Base-by-base conservation (phyloP, 2,797 vertebrate genomes). In the Microctenopoma stevenorrisi region DNA sequence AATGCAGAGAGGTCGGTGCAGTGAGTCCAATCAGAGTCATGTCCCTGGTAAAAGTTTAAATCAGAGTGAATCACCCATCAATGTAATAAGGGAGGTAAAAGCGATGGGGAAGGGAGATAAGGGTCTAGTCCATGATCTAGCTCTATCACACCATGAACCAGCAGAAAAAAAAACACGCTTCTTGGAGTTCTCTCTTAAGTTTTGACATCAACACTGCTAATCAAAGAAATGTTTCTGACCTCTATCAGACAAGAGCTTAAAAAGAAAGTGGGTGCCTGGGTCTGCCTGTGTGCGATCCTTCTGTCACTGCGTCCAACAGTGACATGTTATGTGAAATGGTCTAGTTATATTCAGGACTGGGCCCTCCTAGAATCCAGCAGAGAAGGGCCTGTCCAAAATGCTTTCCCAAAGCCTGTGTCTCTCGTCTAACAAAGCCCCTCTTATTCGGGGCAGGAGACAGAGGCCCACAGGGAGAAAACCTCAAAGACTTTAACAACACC, bases 401-500 rank as follows among this genome's bases (percentile, higher is more conserved):
- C 84, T 74, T 80, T 83, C 76, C 84, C 83, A 86, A 89, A 92
- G 84, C 81, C 80, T 82, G 73, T 62, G 81, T 78, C 78, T 72
- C 79, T 86, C 82, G 86, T 88, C 88, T 84, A 87, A 92, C 89
- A 91, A 92, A 92, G 86, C 90, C 81, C 75, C 85, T 92, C 88
- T 91, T 90, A 93, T 88, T 91, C 85, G 14, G 82, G 80, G 85
- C 84, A 79, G 88, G 89, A 90, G 87, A 91, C 90, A 83, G 87
- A 86, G 87, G 89, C 88, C 88, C 87, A 86, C 82, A 56, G 91
- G 89, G 86, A 91, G 88, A 91, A 92, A 91, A 90, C 89, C 87
- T 90, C 87, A 91, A 90, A 92, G 86, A 90, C 90, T 92, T 93
- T 92, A 92, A 92, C 89, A 92, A 90, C 91, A 91, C 87, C 91